Evolutionary conservation across 2,888 invertebrate genomes (phyloP), one percentile per base, ranked within the genome.

Genomic region (Drosophila subsilvestris): DNA sequence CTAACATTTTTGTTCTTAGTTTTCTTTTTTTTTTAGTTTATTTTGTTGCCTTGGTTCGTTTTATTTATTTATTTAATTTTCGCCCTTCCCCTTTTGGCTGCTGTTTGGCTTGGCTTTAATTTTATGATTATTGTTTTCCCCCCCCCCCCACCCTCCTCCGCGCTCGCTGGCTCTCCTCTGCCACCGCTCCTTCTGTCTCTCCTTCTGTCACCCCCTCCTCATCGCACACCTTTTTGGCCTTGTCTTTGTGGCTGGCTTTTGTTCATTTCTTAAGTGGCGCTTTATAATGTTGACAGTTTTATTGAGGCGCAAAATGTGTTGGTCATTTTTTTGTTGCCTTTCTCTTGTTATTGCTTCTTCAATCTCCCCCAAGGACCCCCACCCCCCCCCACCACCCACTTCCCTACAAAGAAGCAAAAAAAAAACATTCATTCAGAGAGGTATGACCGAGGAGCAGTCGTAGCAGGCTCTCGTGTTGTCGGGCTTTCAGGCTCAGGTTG

Each of bases 261-360:
- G 82, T 83, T 83, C 82, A 83, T 83, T 83, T 84, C 82, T 83
- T 83, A 83, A 83, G 82, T 83, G 82, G 87, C 82, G 82, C 79
- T 62, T 83, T 83, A 83, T 86, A 86, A 83, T 86, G 83, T 85
- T 83, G 83, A 83, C 83, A 86, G 83, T 86, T 83, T 83, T 83
- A 83, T 83, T 83, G 87, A 66, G 74, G 85, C 79, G 85, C 87
- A 71, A 86, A 83, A 86, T 86, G 87, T 79, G 74, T 54, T 69
- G 75, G 75, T 69, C 74, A 74, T 74, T 74, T 74, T 44, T 32
- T 25, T 32, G 5, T 5, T 45, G 43, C 54, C 57, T 73, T 72
- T 71, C 51, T 72, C 54, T 63, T 42, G 49, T 56, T 71, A 70
- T 71, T 67, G 67, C 20, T 18, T 37, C 37, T 37, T n/a, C 37